Evolutionary conservation across 2,113 vertebrate genomes (phyloP).

Genomic region (Accipiter virgatus): DNA sequence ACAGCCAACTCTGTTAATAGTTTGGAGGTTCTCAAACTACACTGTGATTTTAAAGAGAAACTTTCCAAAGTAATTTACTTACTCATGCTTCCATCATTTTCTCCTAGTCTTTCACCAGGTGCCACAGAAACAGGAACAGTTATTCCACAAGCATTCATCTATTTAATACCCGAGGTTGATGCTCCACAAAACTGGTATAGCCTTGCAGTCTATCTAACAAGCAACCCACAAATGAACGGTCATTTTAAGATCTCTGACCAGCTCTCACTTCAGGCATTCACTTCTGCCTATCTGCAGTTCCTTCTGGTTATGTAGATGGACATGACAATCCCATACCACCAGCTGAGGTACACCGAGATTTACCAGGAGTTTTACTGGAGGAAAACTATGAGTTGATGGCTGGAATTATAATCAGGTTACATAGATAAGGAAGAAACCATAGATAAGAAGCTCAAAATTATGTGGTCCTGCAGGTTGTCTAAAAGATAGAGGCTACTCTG

Average conservation of each 20-base stretch:
- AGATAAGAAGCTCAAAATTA: neutral
- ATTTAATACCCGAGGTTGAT: neutral
- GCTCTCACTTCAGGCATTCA: neutral
- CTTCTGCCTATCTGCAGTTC: neutral
- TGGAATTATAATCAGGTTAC: neutral
- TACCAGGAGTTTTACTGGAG: neutral
- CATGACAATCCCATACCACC: accelerated
- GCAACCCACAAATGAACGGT: neutral
- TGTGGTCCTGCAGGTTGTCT: neutral
- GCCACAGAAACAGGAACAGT: neutral
- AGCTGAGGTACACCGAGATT: neutral
- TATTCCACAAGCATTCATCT: neutral
- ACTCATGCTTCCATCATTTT: neutral
- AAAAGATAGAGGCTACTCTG: neutral
- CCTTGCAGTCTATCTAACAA: neutral
- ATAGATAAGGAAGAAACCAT: neutral
- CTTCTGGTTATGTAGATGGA: neutral
- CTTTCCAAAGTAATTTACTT: neutral
- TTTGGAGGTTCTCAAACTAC: neutral
- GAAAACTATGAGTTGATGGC: neutral
- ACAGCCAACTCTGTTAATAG: neutral
- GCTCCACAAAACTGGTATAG: neutral
- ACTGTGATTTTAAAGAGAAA: neutral
- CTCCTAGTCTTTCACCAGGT: neutral
- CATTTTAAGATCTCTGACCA: neutral